Evolutionary conservation across 2,888 invertebrate genomes (phyloP), one percentile per base, ranked within the genome.

Genomic region (Dryadula phaetusa): DNA sequence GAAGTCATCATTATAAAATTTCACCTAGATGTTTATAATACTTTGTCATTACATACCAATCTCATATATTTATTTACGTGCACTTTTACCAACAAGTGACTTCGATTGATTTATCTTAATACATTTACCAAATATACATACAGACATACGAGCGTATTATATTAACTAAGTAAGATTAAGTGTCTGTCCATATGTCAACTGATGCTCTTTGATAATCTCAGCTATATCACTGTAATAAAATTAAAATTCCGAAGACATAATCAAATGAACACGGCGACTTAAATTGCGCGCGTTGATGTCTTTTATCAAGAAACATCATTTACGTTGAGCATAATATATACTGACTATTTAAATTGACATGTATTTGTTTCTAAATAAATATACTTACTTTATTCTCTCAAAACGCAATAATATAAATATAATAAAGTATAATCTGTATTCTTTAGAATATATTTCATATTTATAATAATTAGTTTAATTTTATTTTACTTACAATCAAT

Each of bases 281-380:
- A 32, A 20, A 40, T 56, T 46, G 60, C 60, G 32, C 60, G 60
- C 60, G 60, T 46, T 60, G 60, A 60, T 32, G 60, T 60, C 60
- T 60, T 60, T 60, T 60, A 32, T 60, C 18, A 32, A 46, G 42
- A 46, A 46, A 28, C 60, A 18, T 42, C 46, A 16, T 32, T 60
- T 28, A 60, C 8, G 5, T 25, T 18, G 32, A 46, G 42, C n/a
- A n/a, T n/a, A 60, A 25, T 32, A 54, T 20, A 22, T 22, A n/a
- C n/a, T n/a, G 10, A 37, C 22, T 8, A 20, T 22, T 54, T 37
- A 34, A 7, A 18, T 20, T 22, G 14, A 7, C 4, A 4, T 40
- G 53, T 7, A 37, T 20, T 14, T 16, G 16, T 22, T 20, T 37
- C 14, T 10, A 53, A 32, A 34, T 34, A 22, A 20, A 22, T 20